Conservation (phyloP, 1,140 invertebrate species). For the Oppia nitens region DNA sequence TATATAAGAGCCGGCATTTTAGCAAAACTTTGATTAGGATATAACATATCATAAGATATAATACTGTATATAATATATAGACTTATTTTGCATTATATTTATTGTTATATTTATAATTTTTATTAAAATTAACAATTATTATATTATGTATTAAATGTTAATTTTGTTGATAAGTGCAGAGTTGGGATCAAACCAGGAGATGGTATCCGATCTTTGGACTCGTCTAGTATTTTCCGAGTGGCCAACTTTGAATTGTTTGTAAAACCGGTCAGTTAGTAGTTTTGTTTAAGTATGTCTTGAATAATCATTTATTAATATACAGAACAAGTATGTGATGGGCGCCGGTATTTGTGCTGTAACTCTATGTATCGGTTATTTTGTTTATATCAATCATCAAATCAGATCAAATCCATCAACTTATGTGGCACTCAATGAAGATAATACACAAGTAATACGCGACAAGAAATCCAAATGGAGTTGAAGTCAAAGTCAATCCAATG, state of each 20-base stretch:
- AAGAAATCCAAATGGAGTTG: conserved; percentile 7
- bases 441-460: background rate
- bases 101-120: too few species aligned
- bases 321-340: conserved; percentile 12
- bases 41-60: too few species aligned
- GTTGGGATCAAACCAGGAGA: background rate
- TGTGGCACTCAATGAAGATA: conserved; percentile 10
- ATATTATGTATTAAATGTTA: too few species aligned
- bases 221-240: conserved; percentile 6
- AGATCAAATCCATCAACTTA: conserved; percentile 4
- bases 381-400: conserved; percentile 3
- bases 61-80: too few species aligned
- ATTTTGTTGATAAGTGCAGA: too few species aligned
- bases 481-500: too few species aligned
- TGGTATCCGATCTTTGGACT: conserved; percentile 5
- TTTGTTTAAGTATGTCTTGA: background rate
- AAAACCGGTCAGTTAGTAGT: conserved; percentile 6
- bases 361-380: conserved; percentile 4
- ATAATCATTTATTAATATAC: background rate
- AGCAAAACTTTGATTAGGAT: too few species aligned
- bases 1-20: too few species aligned
- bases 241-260: conserved; percentile 14
- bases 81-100: too few species aligned
- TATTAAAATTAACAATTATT: too few species aligned
- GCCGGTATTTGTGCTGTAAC: background rate